These are phyloP conservation scores for Silvanus unidentatus DNA, from an alignment of 2,888 invertebrate genomes.

Conservation along the genomic window DNA sequence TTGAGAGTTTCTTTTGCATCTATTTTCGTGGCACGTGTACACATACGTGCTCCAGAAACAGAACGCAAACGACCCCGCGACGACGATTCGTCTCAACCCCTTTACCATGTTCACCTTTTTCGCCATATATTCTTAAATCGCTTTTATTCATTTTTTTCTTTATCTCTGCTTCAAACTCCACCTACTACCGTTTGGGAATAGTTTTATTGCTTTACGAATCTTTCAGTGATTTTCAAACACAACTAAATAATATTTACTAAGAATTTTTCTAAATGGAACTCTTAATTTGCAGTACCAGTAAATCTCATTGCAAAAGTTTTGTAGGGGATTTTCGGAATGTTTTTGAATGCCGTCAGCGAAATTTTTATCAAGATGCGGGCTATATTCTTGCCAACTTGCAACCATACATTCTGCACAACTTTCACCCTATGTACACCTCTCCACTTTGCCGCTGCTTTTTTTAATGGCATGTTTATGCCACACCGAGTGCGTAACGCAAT, in stretches of 20 bases:
- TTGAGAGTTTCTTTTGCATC: slow-evolving; percentile 26
- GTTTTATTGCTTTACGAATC: slow-evolving; percentile 8
- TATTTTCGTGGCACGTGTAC: slow-evolving; percentile 29
- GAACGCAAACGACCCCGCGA: slow-evolving; percentile 1
- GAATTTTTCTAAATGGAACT: slow-evolving; percentile 7
- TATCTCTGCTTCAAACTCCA: too few species aligned
- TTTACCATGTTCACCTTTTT: slow-evolving; percentile 12
- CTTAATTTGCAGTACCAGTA: too few species aligned
- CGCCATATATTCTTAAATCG: too few species aligned
- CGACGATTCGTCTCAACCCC: not conserved
- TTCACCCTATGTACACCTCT: too few species aligned
- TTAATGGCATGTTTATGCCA: too few species aligned
- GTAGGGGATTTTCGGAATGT: too few species aligned
- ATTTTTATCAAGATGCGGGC: slow-evolving; percentile 6
- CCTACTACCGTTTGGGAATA: too few species aligned
- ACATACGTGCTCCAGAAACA: slow-evolving; percentile 22
- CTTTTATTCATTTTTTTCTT: slow-evolving; percentile 17
- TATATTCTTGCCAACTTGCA: slow-evolving; percentile 3
- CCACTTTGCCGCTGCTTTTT: too few species aligned
- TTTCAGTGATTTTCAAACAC: not conserved
- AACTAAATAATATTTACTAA: too few species aligned
- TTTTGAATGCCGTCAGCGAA: slow-evolving; percentile 4
- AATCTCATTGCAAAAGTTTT: too few species aligned
- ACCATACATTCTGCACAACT: too few species aligned
- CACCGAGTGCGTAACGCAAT: too few species aligned